phyloP scores from a whole-genome alignment of 2,797 vertebrate genomes.

The Euphonia xanthogaster region DNA sequence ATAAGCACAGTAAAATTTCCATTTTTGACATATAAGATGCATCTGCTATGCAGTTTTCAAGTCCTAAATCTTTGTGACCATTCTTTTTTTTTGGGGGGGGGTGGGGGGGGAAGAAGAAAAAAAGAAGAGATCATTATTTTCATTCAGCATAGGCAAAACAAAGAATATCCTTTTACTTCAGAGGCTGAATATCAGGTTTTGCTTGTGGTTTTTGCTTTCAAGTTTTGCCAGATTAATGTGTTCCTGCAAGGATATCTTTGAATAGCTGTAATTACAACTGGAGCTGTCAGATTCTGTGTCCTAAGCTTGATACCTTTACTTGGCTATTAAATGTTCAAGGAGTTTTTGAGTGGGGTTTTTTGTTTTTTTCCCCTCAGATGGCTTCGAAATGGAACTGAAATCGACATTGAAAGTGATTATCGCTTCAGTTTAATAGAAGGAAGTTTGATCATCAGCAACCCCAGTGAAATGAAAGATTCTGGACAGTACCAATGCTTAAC shows the following conservation, averaged over 20 bases:
- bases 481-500: conserved; percentile 92
- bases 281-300: neutral
- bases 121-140: neutral
- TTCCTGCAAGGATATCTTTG: neutral
- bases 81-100: fast-evolving
- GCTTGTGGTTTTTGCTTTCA: neutral
- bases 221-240: neutral
- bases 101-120: fast-evolving
- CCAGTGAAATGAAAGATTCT: conserved; percentile 84
- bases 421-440: conserved; percentile 89
- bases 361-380: conserved; percentile 77
- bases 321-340: neutral
- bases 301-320: neutral
- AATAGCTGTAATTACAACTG: neutral
- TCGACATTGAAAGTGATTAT: conserved; percentile 84
- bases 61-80: fast-evolving
- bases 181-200: fast-evolving
- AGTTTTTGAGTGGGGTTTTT: neutral
- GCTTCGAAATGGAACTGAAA: conserved; percentile 89
- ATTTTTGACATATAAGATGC: neutral
- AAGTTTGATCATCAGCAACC: conserved; percentile 87
- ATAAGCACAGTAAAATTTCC: neutral
- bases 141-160: neutral
- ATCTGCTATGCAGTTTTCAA: neutral
- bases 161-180: neutral